Conservation (phyloP, 2,113 vertebrate species). For the Arizona elegans region DNA sequence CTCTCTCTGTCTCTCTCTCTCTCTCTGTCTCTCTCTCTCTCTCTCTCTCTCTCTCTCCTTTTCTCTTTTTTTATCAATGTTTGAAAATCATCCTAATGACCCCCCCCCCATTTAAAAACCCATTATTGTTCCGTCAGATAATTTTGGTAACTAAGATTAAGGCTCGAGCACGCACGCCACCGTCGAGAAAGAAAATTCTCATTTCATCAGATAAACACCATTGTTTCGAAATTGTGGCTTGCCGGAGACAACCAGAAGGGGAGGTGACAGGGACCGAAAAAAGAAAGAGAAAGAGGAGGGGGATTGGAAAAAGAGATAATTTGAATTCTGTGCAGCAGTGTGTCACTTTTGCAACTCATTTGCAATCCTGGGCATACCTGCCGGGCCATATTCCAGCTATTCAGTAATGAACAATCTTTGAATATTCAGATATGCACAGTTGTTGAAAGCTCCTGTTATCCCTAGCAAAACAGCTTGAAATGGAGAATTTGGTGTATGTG, state of each 20-base stretch:
- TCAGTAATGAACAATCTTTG: background rate
- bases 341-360: background rate
- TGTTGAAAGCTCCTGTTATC: background rate
- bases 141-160: background rate
- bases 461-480: background rate
- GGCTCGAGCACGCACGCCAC: background rate
- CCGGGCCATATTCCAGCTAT: background rate
- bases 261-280: background rate
- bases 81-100: conserved; percentile 20
- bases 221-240: background rate
- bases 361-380: background rate
- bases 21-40: background rate
- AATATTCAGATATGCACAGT: background rate
- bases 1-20: background rate
- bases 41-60: background rate
- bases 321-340: background rate
- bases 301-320: background rate
- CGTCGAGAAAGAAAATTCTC: background rate
- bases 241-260: background rate
- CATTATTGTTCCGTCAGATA: conserved; percentile 19
- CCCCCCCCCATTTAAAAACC: conserved; percentile 8
- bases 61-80: background rate
- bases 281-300: background rate
- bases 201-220: background rate
- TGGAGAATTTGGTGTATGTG: too few species aligned